Conservation (phyloP, 1,140 invertebrate genomes). For the Psilanteris sp. region DNA sequence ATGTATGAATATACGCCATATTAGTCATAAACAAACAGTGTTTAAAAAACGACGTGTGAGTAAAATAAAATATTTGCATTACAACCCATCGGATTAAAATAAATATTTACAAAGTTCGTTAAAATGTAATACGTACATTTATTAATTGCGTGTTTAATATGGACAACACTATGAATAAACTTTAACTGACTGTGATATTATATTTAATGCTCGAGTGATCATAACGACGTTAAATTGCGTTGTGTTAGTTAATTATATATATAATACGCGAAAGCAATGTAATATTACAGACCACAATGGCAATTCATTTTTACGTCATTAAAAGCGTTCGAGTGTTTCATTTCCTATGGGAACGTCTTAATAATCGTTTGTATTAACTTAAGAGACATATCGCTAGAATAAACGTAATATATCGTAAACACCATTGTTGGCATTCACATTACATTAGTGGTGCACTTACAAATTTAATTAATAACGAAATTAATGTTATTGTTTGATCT, state of each 20-base stretch:
- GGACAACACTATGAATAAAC: no score
- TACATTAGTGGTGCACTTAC: conserved; percentile 4
- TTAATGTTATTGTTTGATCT: no score
- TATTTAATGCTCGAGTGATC: no score
- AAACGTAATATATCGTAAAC: conserved; percentile 27
- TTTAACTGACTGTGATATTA: no score
- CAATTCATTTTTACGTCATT: conserved; percentile 26
- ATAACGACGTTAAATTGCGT: no score
- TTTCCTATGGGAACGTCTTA: conserved; percentile 28
- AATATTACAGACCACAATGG: conserved; percentile 19
- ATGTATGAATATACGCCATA: conserved; percentile 16
- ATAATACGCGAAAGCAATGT: conserved; percentile 11
- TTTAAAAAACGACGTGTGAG: no score
- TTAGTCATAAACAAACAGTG: no score
- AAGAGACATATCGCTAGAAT: conserved; percentile 10
- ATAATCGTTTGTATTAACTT: conserved; percentile 41
- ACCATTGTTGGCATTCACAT: conserved; percentile 35
- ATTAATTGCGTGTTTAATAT: no score
- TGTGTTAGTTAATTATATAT: conserved; percentile 16
- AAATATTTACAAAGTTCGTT: no score
- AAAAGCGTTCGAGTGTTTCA: conserved; percentile 12
- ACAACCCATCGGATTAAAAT: no score
- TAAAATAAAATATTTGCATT: no score
- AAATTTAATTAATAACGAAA: conserved; percentile 27
- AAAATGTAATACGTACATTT: no score